phyloP scores from a whole-genome alignment of 2,797 vertebrate genomes.

The Tragopan temminckii region DNA sequence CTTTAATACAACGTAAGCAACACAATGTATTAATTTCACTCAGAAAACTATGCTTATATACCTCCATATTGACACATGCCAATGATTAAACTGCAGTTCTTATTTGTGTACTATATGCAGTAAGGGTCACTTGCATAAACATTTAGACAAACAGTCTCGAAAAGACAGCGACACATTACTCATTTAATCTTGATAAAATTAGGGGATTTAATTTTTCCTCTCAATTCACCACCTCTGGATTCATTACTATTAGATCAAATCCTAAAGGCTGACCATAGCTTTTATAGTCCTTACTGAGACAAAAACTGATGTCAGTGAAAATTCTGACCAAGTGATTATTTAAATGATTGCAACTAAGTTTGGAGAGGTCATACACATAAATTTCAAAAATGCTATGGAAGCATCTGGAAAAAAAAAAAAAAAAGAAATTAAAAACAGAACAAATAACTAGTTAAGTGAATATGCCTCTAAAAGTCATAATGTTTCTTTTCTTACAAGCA shows the following conservation, averaged over 20 bases:
- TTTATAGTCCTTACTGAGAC: not conserved
- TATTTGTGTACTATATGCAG: rapidly evolving
- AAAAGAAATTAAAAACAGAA: not conserved
- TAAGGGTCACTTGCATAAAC: not conserved
- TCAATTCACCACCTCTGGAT: not conserved
- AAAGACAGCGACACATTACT: not conserved
- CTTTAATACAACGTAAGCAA: not conserved
- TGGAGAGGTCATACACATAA: not conserved
- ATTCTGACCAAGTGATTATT: not conserved
- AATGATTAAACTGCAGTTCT: not conserved
- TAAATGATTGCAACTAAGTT: not conserved
- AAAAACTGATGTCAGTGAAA: not conserved
- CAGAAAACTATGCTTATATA: not conserved
- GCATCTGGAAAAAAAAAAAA: not conserved
- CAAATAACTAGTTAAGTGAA: not conserved
- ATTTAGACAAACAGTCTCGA: not conserved
- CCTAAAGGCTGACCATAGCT: not conserved
- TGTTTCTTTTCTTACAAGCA: not conserved
- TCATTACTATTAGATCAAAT: not conserved
- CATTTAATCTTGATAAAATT: not conserved
- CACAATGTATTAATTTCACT: not conserved
- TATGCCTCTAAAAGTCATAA: not conserved
- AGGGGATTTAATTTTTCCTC: not conserved
- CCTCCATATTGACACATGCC: not conserved
- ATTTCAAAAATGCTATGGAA: not conserved